A percentile compares a stretch with the other conserved stretches of the same genome.
These are phyloP conservation scores for Solenopsis fugax DNA, from an alignment of 1,140 invertebrate species.

Conservation along the genomic window DNA sequence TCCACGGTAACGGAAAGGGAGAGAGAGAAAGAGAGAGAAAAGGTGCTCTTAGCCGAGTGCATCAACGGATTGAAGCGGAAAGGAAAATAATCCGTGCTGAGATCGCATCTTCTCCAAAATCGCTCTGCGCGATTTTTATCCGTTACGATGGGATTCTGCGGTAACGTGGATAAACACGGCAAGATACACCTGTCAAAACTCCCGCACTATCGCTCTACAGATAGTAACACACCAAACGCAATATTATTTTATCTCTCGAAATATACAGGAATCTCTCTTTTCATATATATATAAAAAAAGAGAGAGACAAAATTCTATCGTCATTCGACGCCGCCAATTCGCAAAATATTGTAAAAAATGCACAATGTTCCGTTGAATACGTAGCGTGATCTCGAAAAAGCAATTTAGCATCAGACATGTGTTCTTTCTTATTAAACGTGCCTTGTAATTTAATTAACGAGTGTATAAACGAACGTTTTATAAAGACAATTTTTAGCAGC, in stretches of 20 bases:
- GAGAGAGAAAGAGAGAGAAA: not conserved
- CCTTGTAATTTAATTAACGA: not conserved
- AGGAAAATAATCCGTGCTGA: conserved; percentile 48
- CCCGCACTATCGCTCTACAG: conserved; percentile 8
- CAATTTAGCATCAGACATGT: not conserved
- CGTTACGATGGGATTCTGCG: conserved; percentile 53
- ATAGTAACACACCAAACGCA: conserved; percentile 10
- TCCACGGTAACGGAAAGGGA: not conserved
- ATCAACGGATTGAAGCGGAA: conserved; percentile 48
- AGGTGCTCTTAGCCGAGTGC: not conserved
- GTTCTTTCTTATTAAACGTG: not conserved
- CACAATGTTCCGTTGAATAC: not conserved
- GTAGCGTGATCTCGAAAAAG: not conserved
- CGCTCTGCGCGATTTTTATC: conserved; percentile 44
- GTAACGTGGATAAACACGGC: conserved; percentile 69
- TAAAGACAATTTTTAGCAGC: not conserved
- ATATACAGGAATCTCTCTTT: conserved; percentile 22
- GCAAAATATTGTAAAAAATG: conserved; percentile 18
- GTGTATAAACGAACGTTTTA: not conserved
- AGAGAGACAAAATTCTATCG: conserved; percentile 33
- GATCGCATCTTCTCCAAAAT: conserved; percentile 41
- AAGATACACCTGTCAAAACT: conserved; percentile 69
- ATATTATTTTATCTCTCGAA: conserved; percentile 58
- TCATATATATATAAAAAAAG: conserved; percentile 18
- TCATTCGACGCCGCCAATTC: conserved; percentile 29